Conservation (phyloP, 2,888 invertebrate species). For the Drosophila ochracea region DNA sequence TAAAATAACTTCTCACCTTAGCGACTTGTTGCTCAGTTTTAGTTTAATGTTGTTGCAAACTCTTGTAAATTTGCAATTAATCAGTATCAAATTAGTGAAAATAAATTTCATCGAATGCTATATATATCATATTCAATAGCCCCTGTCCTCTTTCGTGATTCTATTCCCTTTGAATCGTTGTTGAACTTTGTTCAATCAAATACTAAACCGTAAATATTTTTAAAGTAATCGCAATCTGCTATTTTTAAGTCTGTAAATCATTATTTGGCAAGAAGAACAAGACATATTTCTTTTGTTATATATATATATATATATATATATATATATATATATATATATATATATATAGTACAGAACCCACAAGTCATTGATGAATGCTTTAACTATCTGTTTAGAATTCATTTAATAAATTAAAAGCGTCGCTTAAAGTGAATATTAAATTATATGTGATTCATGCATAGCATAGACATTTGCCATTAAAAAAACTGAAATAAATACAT, state of each 20-base stretch:
- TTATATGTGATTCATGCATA: background rate
- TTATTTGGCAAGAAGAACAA: background rate
- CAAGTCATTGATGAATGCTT: background rate
- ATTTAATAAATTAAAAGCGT: background rate
- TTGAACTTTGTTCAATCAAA: background rate
- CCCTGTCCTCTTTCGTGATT: background rate
- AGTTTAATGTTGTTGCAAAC: background rate
- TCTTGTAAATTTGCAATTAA: background rate
- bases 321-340: too few species aligned
- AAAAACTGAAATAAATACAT: background rate
- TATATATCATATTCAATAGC: background rate
- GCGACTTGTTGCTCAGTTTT: background rate
- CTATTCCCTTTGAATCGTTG: background rate
- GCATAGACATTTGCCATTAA: background rate
- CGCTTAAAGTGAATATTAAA: background rate
- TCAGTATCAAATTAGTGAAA: background rate
- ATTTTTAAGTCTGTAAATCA: background rate
- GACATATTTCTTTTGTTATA: background rate
- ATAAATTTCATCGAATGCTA: background rate
- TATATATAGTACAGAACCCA: background rate
- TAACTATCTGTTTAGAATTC: background rate
- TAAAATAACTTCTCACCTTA: background rate
- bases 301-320: too few species aligned
- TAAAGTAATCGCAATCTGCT: background rate
- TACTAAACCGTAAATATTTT: too few species aligned